A percentile compares a stretch with the other conserved stretches of the same genome.
Evolutionary conservation across 1,140 invertebrate genomes (phyloP).

Genomic region (Aphaenogaster floridana): DNA sequence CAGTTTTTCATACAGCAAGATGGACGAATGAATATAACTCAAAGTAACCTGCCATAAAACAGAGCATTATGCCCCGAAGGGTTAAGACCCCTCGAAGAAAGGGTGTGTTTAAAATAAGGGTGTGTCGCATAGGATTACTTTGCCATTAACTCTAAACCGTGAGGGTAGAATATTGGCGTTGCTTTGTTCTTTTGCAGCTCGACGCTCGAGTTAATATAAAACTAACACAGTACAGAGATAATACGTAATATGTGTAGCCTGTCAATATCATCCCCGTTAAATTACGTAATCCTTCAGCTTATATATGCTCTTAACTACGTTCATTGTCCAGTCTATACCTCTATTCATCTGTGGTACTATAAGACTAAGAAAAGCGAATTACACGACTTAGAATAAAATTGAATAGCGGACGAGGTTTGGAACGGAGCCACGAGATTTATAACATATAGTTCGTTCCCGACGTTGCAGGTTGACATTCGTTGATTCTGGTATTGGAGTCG

Average conservation of each 20-base stretch:
- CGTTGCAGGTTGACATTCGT: constrained; percentile 1
- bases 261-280: not conserved
- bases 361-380: not conserved
- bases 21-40: constrained; percentile 19
- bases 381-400: not conserved
- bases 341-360: not conserved
- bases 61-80: constrained; percentile 55
- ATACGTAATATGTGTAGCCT: constrained; percentile 8
- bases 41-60: constrained; percentile 55
- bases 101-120: constrained; percentile 65
- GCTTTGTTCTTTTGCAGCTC: constrained; percentile 59
- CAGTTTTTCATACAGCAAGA: constrained; percentile 21
- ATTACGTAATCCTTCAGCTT: constrained; percentile 9
- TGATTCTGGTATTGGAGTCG: not conserved
- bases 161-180: constrained; percentile 54
- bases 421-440: not conserved
- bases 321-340: not conserved
- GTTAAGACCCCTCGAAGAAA: constrained; percentile 61
- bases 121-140: constrained; percentile 64
- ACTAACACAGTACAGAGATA: constrained; percentile 41
- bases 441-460: not conserved
- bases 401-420: too few species aligned
- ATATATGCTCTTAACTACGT: not conserved
- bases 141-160: constrained; percentile 55
- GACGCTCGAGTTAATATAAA: constrained; percentile 58